phyloP scores from a whole-genome alignment of 1,140 invertebrate genomes.

The Pseudoatta argentina region DNA sequence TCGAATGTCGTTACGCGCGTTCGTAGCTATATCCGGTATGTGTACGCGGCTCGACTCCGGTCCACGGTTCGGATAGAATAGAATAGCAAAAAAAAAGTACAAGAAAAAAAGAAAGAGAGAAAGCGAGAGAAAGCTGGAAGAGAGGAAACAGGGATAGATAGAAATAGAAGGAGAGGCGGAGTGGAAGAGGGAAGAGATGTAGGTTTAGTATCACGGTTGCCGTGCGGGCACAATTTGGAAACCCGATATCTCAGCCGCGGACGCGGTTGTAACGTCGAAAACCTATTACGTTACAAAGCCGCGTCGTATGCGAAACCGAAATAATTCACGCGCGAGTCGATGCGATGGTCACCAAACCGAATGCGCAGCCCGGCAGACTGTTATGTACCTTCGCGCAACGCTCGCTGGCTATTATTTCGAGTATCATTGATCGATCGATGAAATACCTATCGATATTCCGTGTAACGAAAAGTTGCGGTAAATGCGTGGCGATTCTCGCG shows the following conservation, averaged over 20 bases:
- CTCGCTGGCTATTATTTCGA: conserved; percentile 46
- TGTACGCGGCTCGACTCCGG: conserved; percentile 25
- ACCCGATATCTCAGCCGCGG: conserved; percentile 69
- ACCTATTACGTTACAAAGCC: conserved; percentile 74
- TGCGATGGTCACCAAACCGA: conserved; percentile 20
- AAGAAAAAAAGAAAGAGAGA: not conserved
- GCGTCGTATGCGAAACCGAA: conserved; percentile 69
- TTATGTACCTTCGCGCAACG: conserved; percentile 44
- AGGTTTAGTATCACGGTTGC: conserved; percentile 48
- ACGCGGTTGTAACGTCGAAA: conserved; percentile 67
- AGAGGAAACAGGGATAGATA: too few relatives aligned
- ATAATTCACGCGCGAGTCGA: conserved; percentile 68
- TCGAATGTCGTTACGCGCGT: conserved; percentile 43
- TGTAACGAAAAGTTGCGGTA: not conserved
- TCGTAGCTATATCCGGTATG: conserved; percentile 26
- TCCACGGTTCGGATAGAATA: conserved; percentile 33
- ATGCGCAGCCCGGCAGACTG: conserved; percentile 47
- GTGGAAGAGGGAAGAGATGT: not conserved
- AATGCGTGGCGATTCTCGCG: not conserved
- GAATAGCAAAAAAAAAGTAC: conserved; percentile 4
- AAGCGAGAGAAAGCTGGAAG: not conserved
- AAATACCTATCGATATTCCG: conserved; percentile 43
- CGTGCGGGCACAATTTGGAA: conserved; percentile 66
- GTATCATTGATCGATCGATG: conserved; percentile 47
- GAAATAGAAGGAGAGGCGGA: not conserved